Conservation (phyloP, 2,888 invertebrate species). For the Limnephilus rhombicus region DNA sequence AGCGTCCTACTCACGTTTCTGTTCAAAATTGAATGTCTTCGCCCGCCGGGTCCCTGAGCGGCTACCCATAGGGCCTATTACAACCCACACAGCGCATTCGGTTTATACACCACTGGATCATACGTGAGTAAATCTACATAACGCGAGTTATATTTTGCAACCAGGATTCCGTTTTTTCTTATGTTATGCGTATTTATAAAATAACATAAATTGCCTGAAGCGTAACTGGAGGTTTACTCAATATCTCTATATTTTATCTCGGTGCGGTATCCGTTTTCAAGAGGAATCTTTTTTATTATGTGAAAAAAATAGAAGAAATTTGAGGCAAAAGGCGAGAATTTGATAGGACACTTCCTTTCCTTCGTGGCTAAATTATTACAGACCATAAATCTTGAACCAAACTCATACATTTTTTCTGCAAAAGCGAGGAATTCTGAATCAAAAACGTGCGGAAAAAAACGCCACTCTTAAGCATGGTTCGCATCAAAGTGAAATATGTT, state of each 20-base stretch:
- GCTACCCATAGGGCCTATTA: background rate
- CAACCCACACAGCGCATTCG: background rate
- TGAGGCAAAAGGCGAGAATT: constrained; percentile 49
- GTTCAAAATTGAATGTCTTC: background rate
- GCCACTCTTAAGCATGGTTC: background rate
- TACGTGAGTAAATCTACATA: background rate
- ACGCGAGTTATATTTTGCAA: background rate
- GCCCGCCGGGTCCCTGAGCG: too few relatives aligned
- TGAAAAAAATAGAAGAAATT: constrained; percentile 41
- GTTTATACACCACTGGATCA: background rate
- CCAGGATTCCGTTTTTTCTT: background rate
- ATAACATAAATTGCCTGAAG: background rate
- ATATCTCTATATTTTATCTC: constrained; percentile 14
- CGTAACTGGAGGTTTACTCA: background rate
- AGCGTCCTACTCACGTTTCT: background rate
- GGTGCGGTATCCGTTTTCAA: background rate
- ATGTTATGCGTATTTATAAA: background rate
- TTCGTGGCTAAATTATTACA: constrained; percentile 47
- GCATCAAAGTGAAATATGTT: background rate
- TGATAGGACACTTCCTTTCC: constrained; percentile 52
- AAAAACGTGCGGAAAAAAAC: background rate
- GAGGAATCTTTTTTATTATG: constrained; percentile 26
- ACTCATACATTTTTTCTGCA: constrained; percentile 45
- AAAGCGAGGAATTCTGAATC: background rate
- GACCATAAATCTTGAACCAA: constrained; percentile 50